phyloP scores from a whole-genome alignment of 2,113 vertebrate species.

The Python bivittatus region DNA sequence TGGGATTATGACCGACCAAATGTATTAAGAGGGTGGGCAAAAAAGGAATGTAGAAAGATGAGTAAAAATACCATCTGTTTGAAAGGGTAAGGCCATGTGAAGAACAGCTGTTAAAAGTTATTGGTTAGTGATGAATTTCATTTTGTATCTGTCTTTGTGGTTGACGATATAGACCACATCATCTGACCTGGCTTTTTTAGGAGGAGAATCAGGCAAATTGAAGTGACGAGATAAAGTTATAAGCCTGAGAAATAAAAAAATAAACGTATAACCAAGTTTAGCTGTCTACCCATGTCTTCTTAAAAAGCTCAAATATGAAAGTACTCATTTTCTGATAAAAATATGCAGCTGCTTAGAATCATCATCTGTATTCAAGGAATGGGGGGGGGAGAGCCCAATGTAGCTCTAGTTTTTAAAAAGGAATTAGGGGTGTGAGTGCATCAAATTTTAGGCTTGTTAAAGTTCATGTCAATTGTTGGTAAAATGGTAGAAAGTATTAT shows the following conservation, averaged over 20 bases:
- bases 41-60: neutral
- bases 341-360: neutral
- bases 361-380: neutral
- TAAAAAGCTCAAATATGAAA: neutral
- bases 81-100: conserved; percentile 20
- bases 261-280: neutral
- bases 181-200: neutral
- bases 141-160: neutral
- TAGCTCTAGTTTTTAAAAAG: neutral
- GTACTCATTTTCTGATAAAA: neutral
- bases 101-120: neutral
- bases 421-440: neutral
- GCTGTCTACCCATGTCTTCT: neutral
- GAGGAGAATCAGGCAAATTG: neutral
- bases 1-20: neutral
- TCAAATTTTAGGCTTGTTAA: neutral
- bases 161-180: neutral
- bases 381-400: neutral
- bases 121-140: neutral
- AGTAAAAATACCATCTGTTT: neutral
- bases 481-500: neutral
- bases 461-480: neutral
- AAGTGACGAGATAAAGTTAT: neutral
- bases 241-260: neutral
- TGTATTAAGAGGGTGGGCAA: neutral